These are phyloP conservation scores for Natator depressus DNA, from an alignment of 2,113 vertebrate genomes.

Conservation along the genomic window DNA sequence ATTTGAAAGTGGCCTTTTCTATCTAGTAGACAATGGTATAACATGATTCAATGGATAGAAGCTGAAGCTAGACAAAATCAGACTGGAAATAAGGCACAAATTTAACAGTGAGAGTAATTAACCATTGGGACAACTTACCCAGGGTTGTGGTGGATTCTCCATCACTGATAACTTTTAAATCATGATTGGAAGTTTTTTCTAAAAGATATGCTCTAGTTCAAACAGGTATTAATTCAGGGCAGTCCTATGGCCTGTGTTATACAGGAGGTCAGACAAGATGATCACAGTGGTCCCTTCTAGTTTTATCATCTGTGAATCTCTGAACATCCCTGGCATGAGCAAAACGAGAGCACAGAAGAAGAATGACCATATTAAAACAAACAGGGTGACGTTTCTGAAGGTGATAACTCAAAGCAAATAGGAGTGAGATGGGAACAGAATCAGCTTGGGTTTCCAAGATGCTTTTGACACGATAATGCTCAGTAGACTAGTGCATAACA, in stretches of 20 bases:
- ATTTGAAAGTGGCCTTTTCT: background rate
- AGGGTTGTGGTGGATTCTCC: background rate
- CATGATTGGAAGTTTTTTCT: background rate
- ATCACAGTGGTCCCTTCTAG: background rate
- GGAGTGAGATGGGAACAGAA: background rate
- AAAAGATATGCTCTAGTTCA: background rate
- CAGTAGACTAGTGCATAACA: background rate
- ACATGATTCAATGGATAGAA: background rate
- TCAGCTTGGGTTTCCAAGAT: background rate
- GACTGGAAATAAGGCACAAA: background rate
- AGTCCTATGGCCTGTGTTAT: background rate
- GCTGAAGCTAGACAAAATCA: background rate
- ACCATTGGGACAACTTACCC: background rate
- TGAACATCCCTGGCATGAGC: background rate
- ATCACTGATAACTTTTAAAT: background rate
- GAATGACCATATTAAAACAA: constrained; percentile 22
- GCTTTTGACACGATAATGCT: background rate
- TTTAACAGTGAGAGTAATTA: background rate
- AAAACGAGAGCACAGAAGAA: constrained; percentile 6
- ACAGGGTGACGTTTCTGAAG: background rate
- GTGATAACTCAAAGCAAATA: background rate
- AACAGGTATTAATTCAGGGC: background rate
- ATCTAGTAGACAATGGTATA: background rate
- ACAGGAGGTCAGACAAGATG: background rate
- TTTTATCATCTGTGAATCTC: background rate